These are phyloP conservation scores for Cantharis flavilabris DNA, from an alignment of 2,888 invertebrate species.

Conservation along the genomic window DNA sequence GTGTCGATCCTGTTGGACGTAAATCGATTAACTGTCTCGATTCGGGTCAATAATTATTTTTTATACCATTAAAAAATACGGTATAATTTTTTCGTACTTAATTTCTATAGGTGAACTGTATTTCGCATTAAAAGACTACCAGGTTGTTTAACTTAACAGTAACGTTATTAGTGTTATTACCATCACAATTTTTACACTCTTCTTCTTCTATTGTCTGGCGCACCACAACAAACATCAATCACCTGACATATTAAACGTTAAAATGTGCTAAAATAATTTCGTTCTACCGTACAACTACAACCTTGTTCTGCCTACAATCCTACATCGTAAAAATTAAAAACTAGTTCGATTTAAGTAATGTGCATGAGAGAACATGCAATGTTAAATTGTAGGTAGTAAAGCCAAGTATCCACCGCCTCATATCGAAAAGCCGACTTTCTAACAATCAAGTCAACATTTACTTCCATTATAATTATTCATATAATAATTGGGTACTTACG, in stretches of 20 bases:
- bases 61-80: slow-evolving; percentile 7
- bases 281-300: background rate
- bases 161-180: background rate
- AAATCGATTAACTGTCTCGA: background rate
- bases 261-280: background rate
- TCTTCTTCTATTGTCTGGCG: background rate
- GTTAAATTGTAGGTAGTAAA: background rate
- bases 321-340: slow-evolving; percentile 5
- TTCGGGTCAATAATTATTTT: background rate
- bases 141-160: slow-evolving; percentile 4
- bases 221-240: background rate
- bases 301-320: slow-evolving; percentile 2
- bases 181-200: background rate
- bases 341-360: slow-evolving; percentile 15
- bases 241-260: background rate
- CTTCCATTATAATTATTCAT: background rate
- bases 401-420: background rate
- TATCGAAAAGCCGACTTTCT: background rate
- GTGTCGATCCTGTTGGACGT: background rate
- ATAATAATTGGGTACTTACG: background rate
- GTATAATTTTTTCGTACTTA: slow-evolving; percentile 6
- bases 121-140: slow-evolving; percentile 9
- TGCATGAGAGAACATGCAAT: background rate
- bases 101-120: slow-evolving; percentile 9
- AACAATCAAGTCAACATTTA: background rate